These are phyloP conservation scores for Paramormyrops hopkinsi DNA, from an alignment of 2,797 vertebrate species.

Conservation along the genomic window DNA sequence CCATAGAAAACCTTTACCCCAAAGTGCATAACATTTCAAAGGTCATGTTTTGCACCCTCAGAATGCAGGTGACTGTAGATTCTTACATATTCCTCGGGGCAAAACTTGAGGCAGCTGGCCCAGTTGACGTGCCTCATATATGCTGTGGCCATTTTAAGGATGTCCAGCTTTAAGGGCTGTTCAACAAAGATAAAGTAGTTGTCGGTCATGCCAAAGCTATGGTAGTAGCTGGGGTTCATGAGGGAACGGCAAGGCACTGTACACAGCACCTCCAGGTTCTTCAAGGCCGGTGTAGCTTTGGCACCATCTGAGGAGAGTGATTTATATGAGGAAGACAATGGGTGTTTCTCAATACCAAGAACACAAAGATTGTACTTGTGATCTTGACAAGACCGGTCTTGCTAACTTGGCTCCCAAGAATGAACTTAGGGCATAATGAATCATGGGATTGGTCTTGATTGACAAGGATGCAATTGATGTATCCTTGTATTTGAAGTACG, in stretches of 20 bases:
- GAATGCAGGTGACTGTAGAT: neutral
- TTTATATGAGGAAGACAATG: neutral
- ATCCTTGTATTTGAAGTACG: neutral
- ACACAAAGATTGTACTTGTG: neutral
- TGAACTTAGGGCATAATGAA: neutral
- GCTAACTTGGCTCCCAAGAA: neutral
- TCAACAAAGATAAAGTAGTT: conserved; percentile 87
- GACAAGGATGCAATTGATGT: neutral
- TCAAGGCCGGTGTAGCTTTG: conserved; percentile 54
- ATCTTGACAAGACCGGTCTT: neutral
- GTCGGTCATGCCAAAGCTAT: conserved; percentile 88
- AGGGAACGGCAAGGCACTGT: conserved; percentile 73
- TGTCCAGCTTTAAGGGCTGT: conserved; percentile 85
- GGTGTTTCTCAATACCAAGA: neutral
- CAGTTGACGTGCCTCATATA: conserved; percentile 84
- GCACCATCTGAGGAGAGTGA: conserved; percentile 34
- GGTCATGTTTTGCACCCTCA: neutral
- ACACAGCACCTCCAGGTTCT: conserved; percentile 70
- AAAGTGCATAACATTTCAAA: neutral
- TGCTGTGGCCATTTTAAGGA: conserved; percentile 85
- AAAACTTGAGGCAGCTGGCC: conserved; percentile 81
- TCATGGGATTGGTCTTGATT: neutral
- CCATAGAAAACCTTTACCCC: neutral
- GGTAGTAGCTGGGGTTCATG: conserved; percentile 85
- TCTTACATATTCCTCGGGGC: conserved; percentile 76